Conservation (phyloP, 2,797 vertebrate species). For the Paratrypauchen microcephalus region DNA sequence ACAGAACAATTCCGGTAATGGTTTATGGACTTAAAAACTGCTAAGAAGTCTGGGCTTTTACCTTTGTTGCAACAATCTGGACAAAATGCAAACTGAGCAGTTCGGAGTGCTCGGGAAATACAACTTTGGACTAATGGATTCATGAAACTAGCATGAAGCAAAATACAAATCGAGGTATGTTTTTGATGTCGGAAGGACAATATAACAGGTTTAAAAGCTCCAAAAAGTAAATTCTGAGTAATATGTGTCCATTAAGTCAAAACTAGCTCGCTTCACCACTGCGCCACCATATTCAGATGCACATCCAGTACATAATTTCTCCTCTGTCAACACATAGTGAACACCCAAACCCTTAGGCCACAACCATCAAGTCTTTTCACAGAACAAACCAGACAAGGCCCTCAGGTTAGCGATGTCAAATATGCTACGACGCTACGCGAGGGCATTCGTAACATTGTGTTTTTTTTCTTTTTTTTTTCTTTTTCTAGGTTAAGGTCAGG, state of each 20-base stretch:
- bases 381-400: slow-evolving; percentile 72
- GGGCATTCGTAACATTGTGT: slow-evolving; percentile 73
- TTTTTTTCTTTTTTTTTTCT: slow-evolving; percentile 43
- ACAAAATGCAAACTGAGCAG: too few species aligned
- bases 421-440: slow-evolving; percentile 66
- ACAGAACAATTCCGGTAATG: too few species aligned
- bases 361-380: slow-evolving; percentile 68
- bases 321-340: slow-evolving; percentile 24
- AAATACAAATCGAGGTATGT: too few species aligned
- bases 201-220: too few species aligned
- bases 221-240: too few species aligned
- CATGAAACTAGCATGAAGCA: too few species aligned
- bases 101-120: too few species aligned
- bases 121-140: too few species aligned
- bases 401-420: slow-evolving; percentile 73
- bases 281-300: slow-evolving; percentile 48
- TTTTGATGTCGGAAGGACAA: too few species aligned
- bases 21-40: too few species aligned
- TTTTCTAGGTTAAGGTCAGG: slow-evolving; percentile 77
- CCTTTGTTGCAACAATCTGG: too few species aligned
- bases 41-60: too few species aligned
- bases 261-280: not conserved
- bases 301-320: slow-evolving; percentile 33
- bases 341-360: slow-evolving; percentile 51
- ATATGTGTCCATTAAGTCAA: not conserved